phyloP scores from a whole-genome alignment of 1,140 invertebrate genomes.

The Palaemon carinicauda region DNA sequence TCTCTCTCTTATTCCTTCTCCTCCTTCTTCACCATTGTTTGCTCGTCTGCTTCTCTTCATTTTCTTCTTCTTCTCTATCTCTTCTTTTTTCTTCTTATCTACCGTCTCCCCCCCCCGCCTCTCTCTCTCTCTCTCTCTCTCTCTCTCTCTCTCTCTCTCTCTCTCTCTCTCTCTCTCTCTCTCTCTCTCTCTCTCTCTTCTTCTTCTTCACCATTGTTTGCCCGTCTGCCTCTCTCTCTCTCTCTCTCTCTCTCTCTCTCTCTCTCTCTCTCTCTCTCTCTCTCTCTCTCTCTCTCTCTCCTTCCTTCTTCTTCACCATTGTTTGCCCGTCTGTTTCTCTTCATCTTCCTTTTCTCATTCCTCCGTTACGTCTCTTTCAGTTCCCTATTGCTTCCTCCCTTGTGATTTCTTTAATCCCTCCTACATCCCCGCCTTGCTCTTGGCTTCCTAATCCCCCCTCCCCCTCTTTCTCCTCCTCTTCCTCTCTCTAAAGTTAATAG shows the following conservation, averaged over 20 bases:
- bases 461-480: not conserved
- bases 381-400: too few relatives aligned
- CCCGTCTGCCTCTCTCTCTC: not conserved
- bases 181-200: too few relatives aligned
- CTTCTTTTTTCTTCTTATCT: not conserved
- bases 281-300: not conserved
- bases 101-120: too few relatives aligned
- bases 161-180: too few relatives aligned
- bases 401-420: too few relatives aligned
- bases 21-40: not conserved
- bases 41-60: not conserved
- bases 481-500: not conserved
- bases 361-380: not conserved
- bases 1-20: not conserved
- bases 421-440: too few relatives aligned
- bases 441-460: too few relatives aligned
- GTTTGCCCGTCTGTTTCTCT: not conserved
- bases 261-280: not conserved
- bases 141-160: too few relatives aligned
- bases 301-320: not conserved
- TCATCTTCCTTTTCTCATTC: not conserved
- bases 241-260: not conserved
- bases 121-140: too few relatives aligned
- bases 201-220: not conserved
- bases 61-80: not conserved